Percentiles rank a stretch among this genome's conserved stretches.
Evolutionary conservation across 2,888 invertebrate genomes (phyloP).

Genomic region (Nomada goodeniana): DNA sequence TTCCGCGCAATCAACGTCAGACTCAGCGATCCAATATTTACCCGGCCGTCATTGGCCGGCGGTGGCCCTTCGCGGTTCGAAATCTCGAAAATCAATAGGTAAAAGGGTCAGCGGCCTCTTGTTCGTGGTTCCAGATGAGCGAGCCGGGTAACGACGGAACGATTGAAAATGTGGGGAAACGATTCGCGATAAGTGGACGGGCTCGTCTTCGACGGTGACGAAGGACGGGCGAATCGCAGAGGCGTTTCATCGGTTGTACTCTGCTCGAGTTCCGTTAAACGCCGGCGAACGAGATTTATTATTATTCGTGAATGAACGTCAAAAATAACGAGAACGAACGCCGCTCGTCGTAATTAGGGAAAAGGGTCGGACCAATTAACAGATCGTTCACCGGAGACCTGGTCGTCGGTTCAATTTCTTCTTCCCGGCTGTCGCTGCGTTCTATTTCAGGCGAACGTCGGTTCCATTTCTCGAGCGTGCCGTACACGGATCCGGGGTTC

Average conservation of each 20-base stretch:
- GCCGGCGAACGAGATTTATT: not conserved
- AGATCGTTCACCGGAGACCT: conserved; percentile 30
- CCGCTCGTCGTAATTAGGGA: not conserved
- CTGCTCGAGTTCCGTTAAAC: not conserved
- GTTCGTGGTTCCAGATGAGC: conserved; percentile 31
- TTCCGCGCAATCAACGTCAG: conserved; percentile 72
- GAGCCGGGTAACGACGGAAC: conserved; percentile 34
- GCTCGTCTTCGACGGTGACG: conserved; percentile 1
- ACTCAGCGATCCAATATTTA: conserved; percentile 72
- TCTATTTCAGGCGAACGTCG: conserved; percentile 41
- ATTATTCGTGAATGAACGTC: conserved; percentile 8
- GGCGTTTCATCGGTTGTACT: conserved; percentile 1
- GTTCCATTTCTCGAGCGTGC: conserved; percentile 44
- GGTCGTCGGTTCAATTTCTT: conserved; percentile 36
- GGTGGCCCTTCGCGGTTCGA: conserved; percentile 67
- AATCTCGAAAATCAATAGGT: conserved; percentile 71
- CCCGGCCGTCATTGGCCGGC: conserved; percentile 56
- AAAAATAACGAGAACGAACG: conserved; percentile 28
- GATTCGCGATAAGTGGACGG: conserved; percentile 25
- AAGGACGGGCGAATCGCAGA: conserved; percentile 19
- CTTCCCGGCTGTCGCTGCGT: conserved; percentile 35
- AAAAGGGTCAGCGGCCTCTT: conserved; percentile 60
- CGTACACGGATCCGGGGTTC: conserved; percentile 33
- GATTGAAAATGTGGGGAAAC: conserved; percentile 37
- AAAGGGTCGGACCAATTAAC: conserved; percentile 41